Evolutionary conservation across 1,140 invertebrate genomes (phyloP).

Genomic region (Rhynchophorus ferrugineus): DNA sequence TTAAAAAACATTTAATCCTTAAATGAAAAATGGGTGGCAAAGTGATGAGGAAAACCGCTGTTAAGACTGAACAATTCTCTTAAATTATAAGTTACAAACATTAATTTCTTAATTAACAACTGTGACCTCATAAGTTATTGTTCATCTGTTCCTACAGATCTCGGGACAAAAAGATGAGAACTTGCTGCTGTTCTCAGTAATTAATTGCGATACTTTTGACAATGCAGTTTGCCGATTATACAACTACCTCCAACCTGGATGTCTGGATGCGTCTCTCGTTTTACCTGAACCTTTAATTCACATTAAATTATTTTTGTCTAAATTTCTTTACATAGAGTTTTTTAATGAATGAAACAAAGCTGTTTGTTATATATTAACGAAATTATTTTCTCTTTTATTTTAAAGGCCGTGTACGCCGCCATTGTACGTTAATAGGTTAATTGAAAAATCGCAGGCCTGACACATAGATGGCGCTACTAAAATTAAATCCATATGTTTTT

Average conservation of each 20-base stretch:
- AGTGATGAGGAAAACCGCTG: constrained; percentile 30
- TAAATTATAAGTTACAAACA: constrained; percentile 39
- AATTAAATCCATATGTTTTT: too few relatives aligned
- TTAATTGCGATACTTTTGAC: constrained; percentile 40
- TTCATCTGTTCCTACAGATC: constrained; percentile 35
- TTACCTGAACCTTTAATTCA: neutral
- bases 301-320: too few relatives aligned
- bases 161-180: constrained; percentile 35
- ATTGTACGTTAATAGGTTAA: too few relatives aligned
- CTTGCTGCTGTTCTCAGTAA: constrained; percentile 33
- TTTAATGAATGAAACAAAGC: too few relatives aligned
- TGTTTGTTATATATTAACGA: too few relatives aligned
- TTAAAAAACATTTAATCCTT: constrained; percentile 23
- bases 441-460: too few relatives aligned
- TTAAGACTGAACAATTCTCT: constrained; percentile 35
- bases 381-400: too few relatives aligned
- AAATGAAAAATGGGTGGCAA: constrained; percentile 25
- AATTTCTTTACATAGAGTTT: neutral
- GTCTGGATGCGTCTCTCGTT: constrained; percentile 5
- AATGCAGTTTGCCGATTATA: constrained; percentile 34
- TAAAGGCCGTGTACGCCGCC: too few relatives aligned
- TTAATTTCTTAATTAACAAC: constrained; percentile 42
- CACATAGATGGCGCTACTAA: too few relatives aligned
- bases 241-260: constrained; percentile 24
- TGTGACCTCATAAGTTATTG: constrained; percentile 41